phyloP scores from a whole-genome alignment of 2,113 vertebrate species.

The Pterocles burchelli region DNA sequence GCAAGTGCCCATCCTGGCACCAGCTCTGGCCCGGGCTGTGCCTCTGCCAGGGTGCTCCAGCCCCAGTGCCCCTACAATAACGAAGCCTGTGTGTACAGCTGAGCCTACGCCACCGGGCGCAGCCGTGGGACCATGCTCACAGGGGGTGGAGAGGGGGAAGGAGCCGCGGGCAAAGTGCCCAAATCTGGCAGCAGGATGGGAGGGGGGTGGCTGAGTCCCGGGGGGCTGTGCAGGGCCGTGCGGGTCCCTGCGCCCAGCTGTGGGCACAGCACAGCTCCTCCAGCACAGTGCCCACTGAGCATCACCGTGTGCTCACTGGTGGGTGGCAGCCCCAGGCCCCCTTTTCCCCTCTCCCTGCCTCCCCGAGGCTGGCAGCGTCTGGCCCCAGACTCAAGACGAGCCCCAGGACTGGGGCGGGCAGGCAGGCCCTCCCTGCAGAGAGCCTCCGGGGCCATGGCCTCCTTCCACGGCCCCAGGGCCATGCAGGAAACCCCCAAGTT shows the following conservation, averaged over 20 bases:
- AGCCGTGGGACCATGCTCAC: accelerated
- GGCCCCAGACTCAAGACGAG: neutral
- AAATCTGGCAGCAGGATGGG: neutral
- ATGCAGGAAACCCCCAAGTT: accelerated
- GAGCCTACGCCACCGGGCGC: neutral
- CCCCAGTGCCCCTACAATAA: neutral
- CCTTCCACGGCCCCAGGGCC: neutral
- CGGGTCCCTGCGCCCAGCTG: neutral
- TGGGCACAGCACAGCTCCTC: neutral
- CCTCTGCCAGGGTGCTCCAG: neutral
- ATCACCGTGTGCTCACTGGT: neutral
- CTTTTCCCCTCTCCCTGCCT: neutral
- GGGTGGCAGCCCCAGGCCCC: neutral
- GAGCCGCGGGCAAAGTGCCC: accelerated
- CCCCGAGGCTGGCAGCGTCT: neutral
- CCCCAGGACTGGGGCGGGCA: neutral
- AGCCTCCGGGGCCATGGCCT: neutral
- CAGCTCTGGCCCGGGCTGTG: neutral
- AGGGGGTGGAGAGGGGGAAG: no score
- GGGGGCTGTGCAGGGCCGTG: accelerated
- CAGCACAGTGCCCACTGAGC: neutral
- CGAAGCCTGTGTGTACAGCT: conserved; percentile 10
- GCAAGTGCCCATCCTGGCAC: neutral
- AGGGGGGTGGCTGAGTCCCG: neutral
- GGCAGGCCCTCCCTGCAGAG: neutral